Evolutionary conservation across 2,888 invertebrate species (phyloP).

Genomic region (Ichneumoninae sp.): DNA sequence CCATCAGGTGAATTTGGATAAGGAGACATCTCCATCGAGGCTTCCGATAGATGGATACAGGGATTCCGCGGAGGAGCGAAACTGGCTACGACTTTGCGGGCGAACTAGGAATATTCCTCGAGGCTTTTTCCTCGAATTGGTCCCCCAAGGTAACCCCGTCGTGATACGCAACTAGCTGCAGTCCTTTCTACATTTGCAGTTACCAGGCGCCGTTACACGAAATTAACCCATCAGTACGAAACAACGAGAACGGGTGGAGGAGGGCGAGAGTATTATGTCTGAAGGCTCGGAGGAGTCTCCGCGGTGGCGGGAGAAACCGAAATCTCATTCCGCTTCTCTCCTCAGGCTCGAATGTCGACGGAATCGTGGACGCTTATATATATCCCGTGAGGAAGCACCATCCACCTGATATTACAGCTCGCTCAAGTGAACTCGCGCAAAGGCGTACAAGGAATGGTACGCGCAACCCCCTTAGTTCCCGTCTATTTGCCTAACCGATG

Average conservation of each 20-base stretch:
- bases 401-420: slow-evolving; percentile 28
- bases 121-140: slow-evolving; percentile 36
- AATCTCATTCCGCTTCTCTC: slow-evolving; percentile 56
- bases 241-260: slow-evolving; percentile 30
- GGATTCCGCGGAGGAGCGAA: slow-evolving; percentile 15
- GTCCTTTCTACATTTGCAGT: slow-evolving; percentile 60
- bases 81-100: slow-evolving; percentile 19
- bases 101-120: slow-evolving; percentile 12
- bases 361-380: slow-evolving; percentile 9
- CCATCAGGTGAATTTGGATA: slow-evolving; percentile 11
- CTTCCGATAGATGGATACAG: slow-evolving; percentile 1
- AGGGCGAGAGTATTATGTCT: slow-evolving; percentile 30
- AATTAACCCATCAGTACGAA: slow-evolving; percentile 61
- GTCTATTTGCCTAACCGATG: slow-evolving; percentile 63
- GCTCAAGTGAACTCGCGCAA: slow-evolving; percentile 38
- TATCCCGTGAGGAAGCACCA: background rate
- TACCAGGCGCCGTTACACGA: slow-evolving; percentile 57
- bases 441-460: slow-evolving; percentile 21
- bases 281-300: slow-evolving; percentile 22
- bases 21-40: slow-evolving; percentile 3
- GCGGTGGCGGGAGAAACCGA: slow-evolving; percentile 39
- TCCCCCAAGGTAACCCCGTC: slow-evolving; percentile 36
- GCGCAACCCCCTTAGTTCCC: slow-evolving; percentile 40
- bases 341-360: slow-evolving; percentile 2
- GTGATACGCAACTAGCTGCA: slow-evolving; percentile 12